These are phyloP conservation scores for Charanyca ferruginea DNA, from an alignment of 2,888 invertebrate genomes.

Conservation along the genomic window DNA sequence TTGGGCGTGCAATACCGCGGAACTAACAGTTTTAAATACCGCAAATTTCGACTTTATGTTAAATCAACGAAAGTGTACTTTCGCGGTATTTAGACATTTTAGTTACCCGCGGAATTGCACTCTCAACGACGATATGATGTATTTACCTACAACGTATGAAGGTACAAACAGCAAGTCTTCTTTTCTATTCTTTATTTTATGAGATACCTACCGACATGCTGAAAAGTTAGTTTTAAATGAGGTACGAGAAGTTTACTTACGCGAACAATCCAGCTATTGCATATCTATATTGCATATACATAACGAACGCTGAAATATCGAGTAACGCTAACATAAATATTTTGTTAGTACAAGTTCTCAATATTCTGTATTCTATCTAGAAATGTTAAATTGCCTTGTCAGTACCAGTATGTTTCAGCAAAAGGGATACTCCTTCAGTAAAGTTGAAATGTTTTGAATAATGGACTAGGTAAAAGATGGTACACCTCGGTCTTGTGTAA, in stretches of 20 bases:
- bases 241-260: slow-evolving; percentile 20
- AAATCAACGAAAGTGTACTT: too few species aligned
- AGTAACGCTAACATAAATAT: slow-evolving; percentile 34
- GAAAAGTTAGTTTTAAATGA: slow-evolving; percentile 29
- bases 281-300: slow-evolving; percentile 7
- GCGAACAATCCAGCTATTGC: slow-evolving; percentile 15
- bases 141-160: not conserved
- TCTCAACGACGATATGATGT: too few species aligned
- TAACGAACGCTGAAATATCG: slow-evolving; percentile 35
- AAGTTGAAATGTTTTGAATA: slow-evolving; percentile 36
- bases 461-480: slow-evolving; percentile 1
- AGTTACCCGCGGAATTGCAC: too few species aligned
- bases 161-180: not conserved
- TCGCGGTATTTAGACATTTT: too few species aligned
- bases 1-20: too few species aligned
- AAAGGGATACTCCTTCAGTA: slow-evolving; percentile 30
- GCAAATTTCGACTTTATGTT: too few species aligned
- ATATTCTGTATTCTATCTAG: slow-evolving; percentile 47
- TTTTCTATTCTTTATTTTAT: slow-evolving; percentile 2
- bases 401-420: slow-evolving; percentile 40
- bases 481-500: not conserved
- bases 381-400: slow-evolving; percentile 56
- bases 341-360: slow-evolving; percentile 47
- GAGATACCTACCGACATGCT: not conserved
- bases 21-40: too few species aligned